phyloP scores from a whole-genome alignment of 2,113 vertebrate species.

The Hydrolagus affinis region DNA sequence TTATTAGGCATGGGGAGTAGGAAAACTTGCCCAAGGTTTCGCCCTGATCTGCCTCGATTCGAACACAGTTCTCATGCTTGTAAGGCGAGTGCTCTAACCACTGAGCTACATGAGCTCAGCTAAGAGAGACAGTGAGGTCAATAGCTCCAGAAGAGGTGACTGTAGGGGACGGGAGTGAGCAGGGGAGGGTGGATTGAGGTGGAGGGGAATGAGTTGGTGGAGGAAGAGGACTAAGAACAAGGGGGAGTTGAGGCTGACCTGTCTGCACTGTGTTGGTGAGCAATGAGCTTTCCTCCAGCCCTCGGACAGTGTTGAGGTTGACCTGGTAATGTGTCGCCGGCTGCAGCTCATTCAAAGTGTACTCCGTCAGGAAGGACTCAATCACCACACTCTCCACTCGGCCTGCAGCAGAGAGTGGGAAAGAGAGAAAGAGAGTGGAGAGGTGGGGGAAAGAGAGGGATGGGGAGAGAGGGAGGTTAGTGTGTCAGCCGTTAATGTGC shows the following conservation, averaged over 20 bases:
- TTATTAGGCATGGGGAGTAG: too few species aligned
- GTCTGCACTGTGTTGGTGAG: conserved; percentile 68
- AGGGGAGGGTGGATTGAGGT: not conserved
- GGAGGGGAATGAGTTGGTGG: too few species aligned
- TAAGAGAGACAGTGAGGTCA: not conserved
- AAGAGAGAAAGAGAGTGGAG: not conserved
- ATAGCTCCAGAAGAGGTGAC: not conserved
- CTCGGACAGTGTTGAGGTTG: conserved; percentile 68
- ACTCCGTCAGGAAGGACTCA: conserved; percentile 68
- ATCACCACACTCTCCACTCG: conserved; percentile 75
- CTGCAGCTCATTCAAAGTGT: conserved; percentile 65
- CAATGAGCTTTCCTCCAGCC: conserved; percentile 75
- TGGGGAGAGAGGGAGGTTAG: not conserved
- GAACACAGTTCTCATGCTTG: too few species aligned
- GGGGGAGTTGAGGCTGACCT: conserved; percentile 55
- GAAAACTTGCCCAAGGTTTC: too few species aligned
- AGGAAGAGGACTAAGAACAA: too few species aligned
- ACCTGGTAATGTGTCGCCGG: conserved; percentile 85
- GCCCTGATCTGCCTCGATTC: too few species aligned
- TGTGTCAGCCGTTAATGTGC: not conserved
- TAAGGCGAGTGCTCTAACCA: too few species aligned
- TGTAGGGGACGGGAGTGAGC: too few species aligned
- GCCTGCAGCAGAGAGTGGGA: conserved; percentile 50
- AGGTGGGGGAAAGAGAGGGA: not conserved
- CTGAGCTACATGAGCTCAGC: too few species aligned